These are phyloP conservation scores for Emys orbicularis DNA, from an alignment of 2,797 vertebrate genomes.

Conservation along the genomic window DNA sequence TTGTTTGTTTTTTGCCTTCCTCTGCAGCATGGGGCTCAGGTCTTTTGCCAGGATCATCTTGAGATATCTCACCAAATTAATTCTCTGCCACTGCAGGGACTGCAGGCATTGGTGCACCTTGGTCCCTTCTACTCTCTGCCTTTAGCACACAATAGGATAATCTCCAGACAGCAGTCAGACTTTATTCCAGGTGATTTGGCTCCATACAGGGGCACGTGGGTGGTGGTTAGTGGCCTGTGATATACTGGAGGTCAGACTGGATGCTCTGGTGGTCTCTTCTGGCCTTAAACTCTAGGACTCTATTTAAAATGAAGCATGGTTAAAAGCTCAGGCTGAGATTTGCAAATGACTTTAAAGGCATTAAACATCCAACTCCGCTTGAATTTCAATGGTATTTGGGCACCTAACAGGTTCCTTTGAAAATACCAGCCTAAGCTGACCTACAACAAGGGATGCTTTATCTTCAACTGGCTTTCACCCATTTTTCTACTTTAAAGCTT, in stretches of 20 bases:
- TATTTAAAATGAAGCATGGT: fast-evolving
- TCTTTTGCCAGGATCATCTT: neutral
- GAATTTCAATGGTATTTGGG: neutral
- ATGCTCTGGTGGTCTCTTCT: neutral
- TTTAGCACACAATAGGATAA: neutral
- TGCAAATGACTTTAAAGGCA: neutral
- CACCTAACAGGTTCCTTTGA: neutral
- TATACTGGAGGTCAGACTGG: neutral
- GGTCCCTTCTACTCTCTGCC: neutral
- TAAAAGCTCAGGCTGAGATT: neutral
- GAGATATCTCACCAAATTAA: neutral
- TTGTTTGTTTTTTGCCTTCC: neutral
- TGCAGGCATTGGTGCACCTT: neutral
- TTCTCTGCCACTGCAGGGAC: neutral
- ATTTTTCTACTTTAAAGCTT: fast-evolving
- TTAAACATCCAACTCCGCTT: neutral
- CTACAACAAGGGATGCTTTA: neutral
- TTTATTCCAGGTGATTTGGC: neutral
- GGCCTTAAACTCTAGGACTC: neutral
- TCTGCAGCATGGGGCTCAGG: neutral
- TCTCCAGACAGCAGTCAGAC: neutral
- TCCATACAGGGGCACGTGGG: neutral
- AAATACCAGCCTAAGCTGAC: neutral
- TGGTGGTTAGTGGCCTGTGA: neutral
- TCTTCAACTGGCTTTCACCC: neutral